Base-by-base conservation (phyloP, 2,113 vertebrate species). In the Sebastes fasciatus region DNA sequence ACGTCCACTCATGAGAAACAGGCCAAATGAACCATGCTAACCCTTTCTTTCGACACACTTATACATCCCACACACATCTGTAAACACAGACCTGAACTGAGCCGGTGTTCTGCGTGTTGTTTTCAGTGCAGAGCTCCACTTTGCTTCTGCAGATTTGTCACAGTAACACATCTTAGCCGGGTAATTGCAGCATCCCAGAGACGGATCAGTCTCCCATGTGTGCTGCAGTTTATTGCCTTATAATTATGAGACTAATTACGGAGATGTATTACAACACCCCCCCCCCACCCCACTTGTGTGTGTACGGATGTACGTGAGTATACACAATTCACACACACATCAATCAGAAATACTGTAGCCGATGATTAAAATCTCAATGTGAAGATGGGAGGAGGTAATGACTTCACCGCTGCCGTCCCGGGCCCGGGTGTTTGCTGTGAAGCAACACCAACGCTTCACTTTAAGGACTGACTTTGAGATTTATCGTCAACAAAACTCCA, bases 171-270 rank as follows among this genome's bases (percentile, higher is more conserved):
- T 90, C 81, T 84, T 79, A 75, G 77, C 76, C 19, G 68, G 67
- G 63, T 91, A 92, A 93, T 91, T 93, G 89, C 78, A 80, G 83
- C 45, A 80, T 91, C 82, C 73, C 78, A 83, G 88, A 91, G 90
- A 93, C 84, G 80, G 80, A 93, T 90, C 85, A 60, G 82, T 82
- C 77, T 93, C 93, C 90, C 92, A 82, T 77, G 86, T 87, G 93
- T 91, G 54, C 86, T 21, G 77, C 80, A 65, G 91, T 93, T 94
- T 94, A 94, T 94, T 94, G 92, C 89, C 88, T 91, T 89, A 92
- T 93, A 92, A 94, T 94, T 93, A 94, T 92, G 82, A 92, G 90
- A 89, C 94, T 95, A 95, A 95, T 95, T 94, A 94, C 85, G 62
- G 88, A 88, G 88, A 93, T 89, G 90, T 84, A 94, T 93, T 92